phyloP scores from a whole-genome alignment of 2,888 invertebrate species.

The Hedya salicella region DNA sequence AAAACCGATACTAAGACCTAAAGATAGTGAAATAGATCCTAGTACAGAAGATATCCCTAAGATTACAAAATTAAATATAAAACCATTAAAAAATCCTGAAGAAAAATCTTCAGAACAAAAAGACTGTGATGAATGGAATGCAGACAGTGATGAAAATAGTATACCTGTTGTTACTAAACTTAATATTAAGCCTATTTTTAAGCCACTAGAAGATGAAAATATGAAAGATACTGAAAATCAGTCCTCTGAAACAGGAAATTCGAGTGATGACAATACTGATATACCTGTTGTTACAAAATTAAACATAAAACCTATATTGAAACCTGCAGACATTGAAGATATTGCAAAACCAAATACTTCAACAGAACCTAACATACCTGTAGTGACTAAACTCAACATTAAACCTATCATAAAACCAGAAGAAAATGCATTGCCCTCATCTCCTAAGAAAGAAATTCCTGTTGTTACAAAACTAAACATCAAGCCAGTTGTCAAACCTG shows the following conservation, averaged over 20 bases:
- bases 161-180: slow-evolving; percentile 82
- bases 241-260: slow-evolving; percentile 78
- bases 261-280: slow-evolving; percentile 79
- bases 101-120: slow-evolving; percentile 72
- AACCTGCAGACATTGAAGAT: slow-evolving; percentile 66
- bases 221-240: slow-evolving; percentile 76
- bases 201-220: slow-evolving; percentile 72
- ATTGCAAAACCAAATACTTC: slow-evolving; percentile 54
- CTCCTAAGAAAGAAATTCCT: slow-evolving; percentile 75
- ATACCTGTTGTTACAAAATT: slow-evolving; percentile 83
- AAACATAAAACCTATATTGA: slow-evolving; percentile 84
- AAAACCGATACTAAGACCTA: slow-evolving; percentile 80
- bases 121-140: slow-evolving; percentile 77
- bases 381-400: slow-evolving; percentile 75
- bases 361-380: slow-evolving; percentile 68
- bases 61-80: slow-evolving; percentile 83
- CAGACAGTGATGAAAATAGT: slow-evolving; percentile 70
- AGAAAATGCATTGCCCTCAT: slow-evolving; percentile 62
- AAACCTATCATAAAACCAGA: slow-evolving; percentile 76
- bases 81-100: slow-evolving; percentile 81
- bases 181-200: slow-evolving; percentile 84
- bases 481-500: slow-evolving; percentile 80
- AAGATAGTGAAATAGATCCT: slow-evolving; percentile 77
- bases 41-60: slow-evolving; percentile 80
- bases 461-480: slow-evolving; percentile 78